Base-by-base conservation (phyloP, 2,888 invertebrate species). In the Tipula helvola region DNA sequence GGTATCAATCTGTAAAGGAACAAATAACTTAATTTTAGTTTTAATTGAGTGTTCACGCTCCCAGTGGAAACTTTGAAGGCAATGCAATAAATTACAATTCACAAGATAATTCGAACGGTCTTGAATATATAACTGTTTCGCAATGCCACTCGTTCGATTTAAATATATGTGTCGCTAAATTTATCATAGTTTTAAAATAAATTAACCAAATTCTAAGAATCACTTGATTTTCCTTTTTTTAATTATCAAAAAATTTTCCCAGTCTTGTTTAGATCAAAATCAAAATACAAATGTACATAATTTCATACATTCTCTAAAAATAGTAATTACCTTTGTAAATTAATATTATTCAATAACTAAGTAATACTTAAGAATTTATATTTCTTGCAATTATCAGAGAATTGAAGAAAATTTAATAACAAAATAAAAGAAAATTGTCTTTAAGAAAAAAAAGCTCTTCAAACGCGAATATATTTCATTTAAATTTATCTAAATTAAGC, bases 1-100 rank as follows among this genome's bases (percentile, higher is more conserved):
- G 93, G 96, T 95, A 95, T 97, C 96, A 96, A 97, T 97, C 96
- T 97, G 93, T 89, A 94, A 89, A 87, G 88, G 36, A 87, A 90
- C 7, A 12, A 57, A 28, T 28, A 71, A 71, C 7, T 28, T 18
- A 28, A 28, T 1, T 28, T 52, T 52, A 52, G n/a, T 52, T 39
- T 44, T 12, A 44, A 8, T 44, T 7, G 44, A 44, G 10, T 12
- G 12, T 12, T 10, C 41, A 10, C 10, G 41, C 41, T 41, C 12
- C 10, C 12, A 44, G 10, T 12, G 44, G 1, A 44, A 44, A 44
- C 8, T 44, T 44, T 8, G 44, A 12, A 44, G 10, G 44, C 39
- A 39, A 44, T 44, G 5, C 39, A 39, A 44, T 44, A 44, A 44
- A 44, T 10, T 12, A 44, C 10, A 8, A 8, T 41, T 41, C 41